A percentile compares a stretch with the other conserved stretches of the same genome.
phyloP scores from a whole-genome alignment of 2,113 vertebrate species.

The Calidris pygmaea region DNA sequence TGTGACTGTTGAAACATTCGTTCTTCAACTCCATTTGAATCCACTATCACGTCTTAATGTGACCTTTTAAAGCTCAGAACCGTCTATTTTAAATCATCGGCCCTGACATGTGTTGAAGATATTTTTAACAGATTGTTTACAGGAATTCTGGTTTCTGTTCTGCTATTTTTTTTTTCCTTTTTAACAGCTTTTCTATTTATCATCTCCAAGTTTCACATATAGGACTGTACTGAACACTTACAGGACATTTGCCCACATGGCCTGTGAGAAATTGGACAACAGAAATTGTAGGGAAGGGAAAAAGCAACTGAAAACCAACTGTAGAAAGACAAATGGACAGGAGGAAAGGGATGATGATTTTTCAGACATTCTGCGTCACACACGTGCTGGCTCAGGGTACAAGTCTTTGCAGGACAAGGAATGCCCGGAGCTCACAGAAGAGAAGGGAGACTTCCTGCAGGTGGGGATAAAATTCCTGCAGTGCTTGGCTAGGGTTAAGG shows the following conservation, averaged over 20 bases:
- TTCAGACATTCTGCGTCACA: background rate
- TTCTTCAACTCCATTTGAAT: background rate
- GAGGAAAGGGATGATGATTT: background rate
- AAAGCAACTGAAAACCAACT: background rate
- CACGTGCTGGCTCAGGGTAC: background rate
- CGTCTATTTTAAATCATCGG: constrained; percentile 22
- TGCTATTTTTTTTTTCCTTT: background rate
- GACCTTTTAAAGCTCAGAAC: constrained; percentile 18
- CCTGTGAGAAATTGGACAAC: background rate
- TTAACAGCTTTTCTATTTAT: constrained; percentile 32
- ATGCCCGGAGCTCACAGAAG: background rate
- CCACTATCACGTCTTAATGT: background rate
- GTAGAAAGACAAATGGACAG: background rate
- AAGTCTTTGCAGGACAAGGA: background rate
- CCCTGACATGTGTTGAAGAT: constrained; percentile 17
- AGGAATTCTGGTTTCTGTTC: constrained; percentile 67
- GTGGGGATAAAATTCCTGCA: background rate
- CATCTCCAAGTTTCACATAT: background rate
- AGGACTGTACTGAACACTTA: background rate
- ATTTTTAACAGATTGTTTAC: constrained; percentile 65
- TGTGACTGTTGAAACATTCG: constrained; percentile 5
- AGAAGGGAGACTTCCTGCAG: background rate
- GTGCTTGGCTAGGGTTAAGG: background rate
- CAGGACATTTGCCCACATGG: background rate
- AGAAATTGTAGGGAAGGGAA: background rate